A percentile compares a stretch with the other conserved stretches of the same genome.
phyloP scores from a whole-genome alignment of 2,113 vertebrate genomes.

The Patagioenas fasciata region DNA sequence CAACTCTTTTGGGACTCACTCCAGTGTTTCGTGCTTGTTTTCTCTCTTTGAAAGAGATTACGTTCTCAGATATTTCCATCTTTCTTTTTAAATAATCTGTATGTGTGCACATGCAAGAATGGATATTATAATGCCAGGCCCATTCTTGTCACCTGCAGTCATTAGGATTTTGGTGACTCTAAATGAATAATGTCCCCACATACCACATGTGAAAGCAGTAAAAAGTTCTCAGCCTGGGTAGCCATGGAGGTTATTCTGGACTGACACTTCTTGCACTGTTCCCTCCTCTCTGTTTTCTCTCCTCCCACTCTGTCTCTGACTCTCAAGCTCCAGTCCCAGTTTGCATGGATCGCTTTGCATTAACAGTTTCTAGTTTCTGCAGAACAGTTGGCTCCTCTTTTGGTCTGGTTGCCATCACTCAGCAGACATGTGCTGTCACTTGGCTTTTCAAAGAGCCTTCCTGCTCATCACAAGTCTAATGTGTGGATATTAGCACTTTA shows the following conservation, averaged over 20 bases:
- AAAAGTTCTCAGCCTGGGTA: neutral
- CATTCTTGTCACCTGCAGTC: neutral
- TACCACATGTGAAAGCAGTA: neutral
- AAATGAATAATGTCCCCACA: neutral
- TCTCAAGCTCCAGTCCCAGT: neutral
- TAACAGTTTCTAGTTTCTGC: neutral
- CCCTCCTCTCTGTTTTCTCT: neutral
- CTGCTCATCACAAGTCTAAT: neutral
- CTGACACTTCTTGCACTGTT: neutral
- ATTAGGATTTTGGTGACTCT: neutral
- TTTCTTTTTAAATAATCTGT: neutral
- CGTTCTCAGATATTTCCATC: neutral
- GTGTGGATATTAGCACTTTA: neutral
- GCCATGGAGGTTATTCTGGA: neutral
- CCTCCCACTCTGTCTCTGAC: neutral
- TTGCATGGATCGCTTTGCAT: neutral
- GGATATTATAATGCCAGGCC: neutral
- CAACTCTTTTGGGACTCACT: slow-evolving; percentile 50
- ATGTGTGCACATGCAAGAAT: neutral
- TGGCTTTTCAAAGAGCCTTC: neutral
- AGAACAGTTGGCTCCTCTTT: neutral
- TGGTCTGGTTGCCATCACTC: neutral
- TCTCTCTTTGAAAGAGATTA: neutral
- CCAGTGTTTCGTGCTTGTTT: slow-evolving; percentile 21
- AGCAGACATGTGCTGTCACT: neutral